Base-by-base conservation (phyloP, 2,797 vertebrate genomes). In the Delichon dasypus region DNA sequence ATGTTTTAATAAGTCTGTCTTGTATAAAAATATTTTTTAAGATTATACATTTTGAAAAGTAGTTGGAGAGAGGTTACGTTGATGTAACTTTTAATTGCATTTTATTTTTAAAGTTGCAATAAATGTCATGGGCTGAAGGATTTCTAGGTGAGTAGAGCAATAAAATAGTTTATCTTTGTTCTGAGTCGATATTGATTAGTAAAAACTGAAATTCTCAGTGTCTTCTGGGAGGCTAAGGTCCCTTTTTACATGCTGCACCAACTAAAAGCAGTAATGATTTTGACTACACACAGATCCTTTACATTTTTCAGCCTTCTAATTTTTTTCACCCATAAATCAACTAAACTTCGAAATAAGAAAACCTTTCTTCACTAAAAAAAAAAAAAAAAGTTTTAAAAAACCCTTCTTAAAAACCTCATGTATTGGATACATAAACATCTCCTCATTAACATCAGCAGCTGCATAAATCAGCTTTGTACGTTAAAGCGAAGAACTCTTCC, bases 351-450 rank as follows among this genome's bases (percentile, higher is more conserved):
- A 76, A 89, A 40, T 10, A 76, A 40, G 13, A 79, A 67, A 84
- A 34, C 5, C 5, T 15, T 38, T 72, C 17, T 68, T 55, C n/a
- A 51, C 30, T 38, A 51, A 51, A 84, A 87, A 89, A 44, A 65
- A 65, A 64, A 15, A n/a, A 26, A 8, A 27, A n/a, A n/a, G n/a
- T 17, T 45, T 53, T 2, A 1, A 30, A 32, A 48, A 21, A 3
- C 13, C 2, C 15, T 48, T 21, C 38, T 34, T 26, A 1, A 23
- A 21, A 62, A 7, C 3, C 5, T 14, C 16, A 6, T 4, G 1
- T 23, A 44, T 29, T 32, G 8, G 13, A 25, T 62, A 19, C 23
- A 30, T 51, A 48, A 40, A 66, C 32, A 50, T 50, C 26, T 36
- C 19, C 5, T 51, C 27, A 34, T 64, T 79, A 74, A 44, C 34